Conservation (phyloP, 2,113 vertebrate genomes). For the Pterocles burchelli region DNA sequence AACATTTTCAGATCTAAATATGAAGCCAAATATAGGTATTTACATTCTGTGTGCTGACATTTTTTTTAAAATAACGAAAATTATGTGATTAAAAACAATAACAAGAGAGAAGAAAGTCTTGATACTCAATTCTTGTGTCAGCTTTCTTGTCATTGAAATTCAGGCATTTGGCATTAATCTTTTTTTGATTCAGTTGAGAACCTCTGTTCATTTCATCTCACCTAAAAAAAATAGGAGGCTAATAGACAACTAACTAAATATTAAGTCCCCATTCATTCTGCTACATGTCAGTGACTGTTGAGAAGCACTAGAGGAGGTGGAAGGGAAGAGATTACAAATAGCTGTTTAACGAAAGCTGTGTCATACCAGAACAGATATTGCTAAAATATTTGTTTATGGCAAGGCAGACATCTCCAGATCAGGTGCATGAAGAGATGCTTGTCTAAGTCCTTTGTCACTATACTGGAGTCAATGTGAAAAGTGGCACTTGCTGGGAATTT, state of each 20-base stretch:
- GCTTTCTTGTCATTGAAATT: not conserved
- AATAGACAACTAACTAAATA: conserved; percentile 12
- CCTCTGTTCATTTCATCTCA: not conserved
- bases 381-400: not conserved
- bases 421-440: not conserved
- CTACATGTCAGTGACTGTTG: not conserved
- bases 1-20: not conserved
- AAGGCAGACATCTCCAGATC: not conserved
- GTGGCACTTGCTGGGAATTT: not conserved
- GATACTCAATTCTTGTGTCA: not conserved
- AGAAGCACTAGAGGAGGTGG: not conserved
- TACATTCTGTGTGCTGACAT: not conserved
- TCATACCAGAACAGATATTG: not conserved
- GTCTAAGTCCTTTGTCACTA: not conserved
- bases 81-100: not conserved
- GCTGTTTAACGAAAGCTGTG: not conserved
- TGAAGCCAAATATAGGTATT: not conserved
- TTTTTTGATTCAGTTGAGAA: not conserved
- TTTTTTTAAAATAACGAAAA: not conserved
- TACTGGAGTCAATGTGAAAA: not conserved
- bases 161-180: not conserved
- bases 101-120: not conserved
- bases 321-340: not conserved
- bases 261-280: not conserved
- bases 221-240: not conserved